Evolutionary conservation across 2,797 vertebrate species (phyloP).

Genomic region (Phataginus tricuspis): DNA sequence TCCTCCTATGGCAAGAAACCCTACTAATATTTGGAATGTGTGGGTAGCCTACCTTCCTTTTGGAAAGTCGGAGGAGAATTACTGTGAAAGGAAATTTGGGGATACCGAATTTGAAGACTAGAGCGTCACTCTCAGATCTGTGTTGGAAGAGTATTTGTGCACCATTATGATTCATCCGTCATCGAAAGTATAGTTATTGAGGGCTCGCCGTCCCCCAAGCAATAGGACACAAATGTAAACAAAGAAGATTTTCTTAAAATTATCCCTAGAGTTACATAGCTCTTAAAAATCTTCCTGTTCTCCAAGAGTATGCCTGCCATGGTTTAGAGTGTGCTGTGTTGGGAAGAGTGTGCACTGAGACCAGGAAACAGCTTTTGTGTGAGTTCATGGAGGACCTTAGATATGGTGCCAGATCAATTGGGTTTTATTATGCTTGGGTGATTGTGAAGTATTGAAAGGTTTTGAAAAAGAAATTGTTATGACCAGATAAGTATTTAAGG

Average conservation of each 20-base stretch:
- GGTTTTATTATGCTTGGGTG: not conserved
- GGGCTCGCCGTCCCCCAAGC: not conserved
- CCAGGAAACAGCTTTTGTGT: not conserved
- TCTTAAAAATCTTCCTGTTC: not conserved
- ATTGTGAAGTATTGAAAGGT: not conserved
- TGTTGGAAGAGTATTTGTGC: not conserved
- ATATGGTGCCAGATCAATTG: not conserved
- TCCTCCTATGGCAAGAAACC: not conserved
- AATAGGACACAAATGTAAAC: not conserved
- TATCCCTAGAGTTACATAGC: not conserved
- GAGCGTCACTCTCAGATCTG: not conserved
- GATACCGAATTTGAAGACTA: not conserved
- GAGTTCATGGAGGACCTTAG: not conserved
- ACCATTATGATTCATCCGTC: not conserved
- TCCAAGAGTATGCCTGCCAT: not conserved
- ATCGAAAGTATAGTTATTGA: not conserved
- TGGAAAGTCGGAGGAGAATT: not conserved
- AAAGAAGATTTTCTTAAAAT: not conserved
- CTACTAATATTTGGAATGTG: not conserved
- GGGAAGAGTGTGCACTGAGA: not conserved
- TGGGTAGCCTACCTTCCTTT: not conserved
- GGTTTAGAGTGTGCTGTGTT: not conserved
- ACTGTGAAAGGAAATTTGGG: not conserved
- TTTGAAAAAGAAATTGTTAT: not conserved
- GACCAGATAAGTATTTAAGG: not conserved